Conservation (phyloP, 2,797 vertebrate species). For the Amphiprion clarkii region DNA sequence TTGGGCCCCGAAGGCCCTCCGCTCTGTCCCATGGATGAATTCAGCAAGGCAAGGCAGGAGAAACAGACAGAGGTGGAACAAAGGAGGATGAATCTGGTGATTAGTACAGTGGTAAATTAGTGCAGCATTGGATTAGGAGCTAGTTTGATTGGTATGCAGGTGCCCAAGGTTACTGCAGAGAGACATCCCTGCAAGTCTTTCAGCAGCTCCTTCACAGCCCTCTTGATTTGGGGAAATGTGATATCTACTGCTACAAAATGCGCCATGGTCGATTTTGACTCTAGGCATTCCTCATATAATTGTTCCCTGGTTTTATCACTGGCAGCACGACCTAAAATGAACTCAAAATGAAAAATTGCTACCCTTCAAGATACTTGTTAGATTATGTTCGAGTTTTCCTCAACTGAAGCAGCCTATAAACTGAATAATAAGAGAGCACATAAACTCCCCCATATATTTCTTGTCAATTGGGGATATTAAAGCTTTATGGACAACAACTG, state of each 20-base stretch:
- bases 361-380: conserved; percentile 41
- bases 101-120: conserved; percentile 31
- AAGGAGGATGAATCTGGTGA: conserved; percentile 31
- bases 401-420: conserved; percentile 39
- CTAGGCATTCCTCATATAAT: conserved; percentile 8
- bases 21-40: conserved; percentile 58
- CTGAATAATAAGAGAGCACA: conserved; percentile 29
- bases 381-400: conserved; percentile 36
- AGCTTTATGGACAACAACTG: conserved; percentile 43
- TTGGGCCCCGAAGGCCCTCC: conserved; percentile 63
- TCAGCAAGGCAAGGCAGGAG: conserved; percentile 8
- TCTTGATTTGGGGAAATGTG: conserved; percentile 12
- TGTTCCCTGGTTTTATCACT: conserved; percentile 29
- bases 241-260: conserved; percentile 38
- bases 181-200: conserved; percentile 12
- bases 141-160: conserved; percentile 15
- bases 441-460: conserved; percentile 44
- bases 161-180: conserved; percentile 1
- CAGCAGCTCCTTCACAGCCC: not conserved
- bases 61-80: conserved; percentile 12
- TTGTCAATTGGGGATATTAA: conserved; percentile 40
- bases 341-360: conserved; percentile 45
- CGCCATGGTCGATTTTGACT: conserved; percentile 28
- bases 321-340: conserved; percentile 34
- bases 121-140: conserved; percentile 10